A percentile compares a stretch with the other conserved stretches of the same genome.
These are phyloP conservation scores for Pseudachorutes palmiensis DNA, from an alignment of 1,140 invertebrate genomes.

Conservation along the genomic window DNA sequence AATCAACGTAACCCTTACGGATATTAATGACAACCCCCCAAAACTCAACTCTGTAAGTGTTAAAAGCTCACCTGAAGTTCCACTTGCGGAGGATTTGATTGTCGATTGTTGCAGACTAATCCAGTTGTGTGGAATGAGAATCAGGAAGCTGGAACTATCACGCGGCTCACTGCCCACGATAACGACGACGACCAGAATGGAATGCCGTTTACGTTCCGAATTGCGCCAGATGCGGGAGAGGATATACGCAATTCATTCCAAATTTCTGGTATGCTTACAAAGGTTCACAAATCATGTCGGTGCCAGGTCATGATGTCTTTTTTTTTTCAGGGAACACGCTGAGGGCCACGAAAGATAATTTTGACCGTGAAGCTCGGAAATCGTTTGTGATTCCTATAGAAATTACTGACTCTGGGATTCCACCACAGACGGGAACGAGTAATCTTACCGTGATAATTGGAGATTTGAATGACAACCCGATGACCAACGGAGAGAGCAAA, in stretches of 20 bases:
- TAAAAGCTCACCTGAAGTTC: neutral
- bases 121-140: conserved; percentile 77
- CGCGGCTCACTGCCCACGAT: conserved; percentile 64
- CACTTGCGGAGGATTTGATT: neutral
- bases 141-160: conserved; percentile 57
- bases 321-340: conserved; percentile 18
- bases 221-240: conserved; percentile 51
- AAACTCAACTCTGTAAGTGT: conserved; percentile 67
- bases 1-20: conserved; percentile 65
- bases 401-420: conserved; percentile 72
- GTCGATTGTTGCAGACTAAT: conserved; percentile 46
- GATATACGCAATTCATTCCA: neutral
- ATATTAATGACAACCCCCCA: conserved; percentile 86
- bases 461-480: conserved; percentile 80
- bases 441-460: conserved; percentile 77
- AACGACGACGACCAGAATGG: conserved; percentile 65
- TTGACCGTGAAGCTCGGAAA: conserved; percentile 83
- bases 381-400: conserved; percentile 75
- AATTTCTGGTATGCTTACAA: neutral
- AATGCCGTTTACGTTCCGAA: conserved; percentile 64
- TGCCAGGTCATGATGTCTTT: conserved; percentile 12
- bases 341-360: conserved; percentile 46
- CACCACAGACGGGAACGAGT: conserved; percentile 61
- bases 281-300: conserved; percentile 5
- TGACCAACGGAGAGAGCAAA: conserved; percentile 67